phyloP scores from a whole-genome alignment of 2,113 vertebrate genomes.

The Aleadryas rufinucha region DNA sequence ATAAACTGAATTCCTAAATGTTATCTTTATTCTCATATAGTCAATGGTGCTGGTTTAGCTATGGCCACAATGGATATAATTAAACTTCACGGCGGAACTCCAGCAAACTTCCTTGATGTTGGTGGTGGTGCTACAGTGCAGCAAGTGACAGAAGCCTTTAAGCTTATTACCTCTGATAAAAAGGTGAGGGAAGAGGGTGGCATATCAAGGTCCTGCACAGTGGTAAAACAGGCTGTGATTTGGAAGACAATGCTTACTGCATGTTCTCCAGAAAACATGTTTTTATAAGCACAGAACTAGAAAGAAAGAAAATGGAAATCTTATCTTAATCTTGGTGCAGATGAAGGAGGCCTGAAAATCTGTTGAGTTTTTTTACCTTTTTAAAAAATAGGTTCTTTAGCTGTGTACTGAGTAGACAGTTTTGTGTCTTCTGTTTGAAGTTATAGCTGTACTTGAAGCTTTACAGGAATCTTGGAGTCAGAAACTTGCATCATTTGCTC shows the following conservation, averaged over 20 bases:
- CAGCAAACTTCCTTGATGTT: conserved; percentile 98
- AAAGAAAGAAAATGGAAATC: neutral
- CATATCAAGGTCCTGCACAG: neutral
- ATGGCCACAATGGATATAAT: conserved; percentile 99
- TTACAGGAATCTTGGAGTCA: neutral
- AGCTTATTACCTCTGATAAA: conserved; percentile 96
- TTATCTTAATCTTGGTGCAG: neutral
- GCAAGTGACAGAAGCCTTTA: conserved; percentile 99
- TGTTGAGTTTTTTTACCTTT: neutral
- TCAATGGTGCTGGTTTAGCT: conserved; percentile 96
- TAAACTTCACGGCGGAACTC: conserved; percentile 96
- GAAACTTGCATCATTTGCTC: neutral
- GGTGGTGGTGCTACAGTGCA: conserved; percentile 96
- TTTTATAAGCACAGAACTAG: neutral
- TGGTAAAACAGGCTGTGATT: neutral
- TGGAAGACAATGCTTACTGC: neutral
- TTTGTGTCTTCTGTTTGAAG: neutral
- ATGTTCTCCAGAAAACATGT: neutral
- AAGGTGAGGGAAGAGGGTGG: conserved; percentile 78
- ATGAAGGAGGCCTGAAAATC: neutral
- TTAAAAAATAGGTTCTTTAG: neutral
- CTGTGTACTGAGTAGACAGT: neutral
- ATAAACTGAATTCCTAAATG: conserved; percentile 18
- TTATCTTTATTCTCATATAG: conserved; percentile 62
- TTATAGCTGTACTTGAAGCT: neutral